Percentiles rank a stretch among this genome's conserved stretches.
phyloP scores from a whole-genome alignment of 2,888 invertebrate genomes.

The Protodeltote pygarga region DNA sequence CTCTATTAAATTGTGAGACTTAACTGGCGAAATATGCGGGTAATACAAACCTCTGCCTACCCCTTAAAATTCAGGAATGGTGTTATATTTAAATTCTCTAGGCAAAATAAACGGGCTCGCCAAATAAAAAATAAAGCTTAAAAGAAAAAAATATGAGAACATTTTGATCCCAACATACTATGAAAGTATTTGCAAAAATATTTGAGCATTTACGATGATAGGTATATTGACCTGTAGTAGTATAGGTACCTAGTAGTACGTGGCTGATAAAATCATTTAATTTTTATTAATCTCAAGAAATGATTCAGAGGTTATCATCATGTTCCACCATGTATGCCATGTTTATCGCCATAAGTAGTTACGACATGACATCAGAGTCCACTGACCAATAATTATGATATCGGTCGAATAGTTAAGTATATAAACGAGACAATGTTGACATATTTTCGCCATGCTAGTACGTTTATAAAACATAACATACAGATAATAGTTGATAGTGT shows the following conservation, averaged over 20 bases:
- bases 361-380: slow-evolving; percentile 49
- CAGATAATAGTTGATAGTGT: slow-evolving; percentile 20
- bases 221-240: slow-evolving; percentile 38
- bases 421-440: slow-evolving; percentile 36
- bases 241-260: slow-evolving; percentile 28
- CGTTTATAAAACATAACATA: slow-evolving; percentile 20
- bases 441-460: slow-evolving; percentile 38
- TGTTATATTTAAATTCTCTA: no score
- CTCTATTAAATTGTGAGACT: no score
- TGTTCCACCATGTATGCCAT: slow-evolving; percentile 51
- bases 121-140: no score
- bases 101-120: no score
- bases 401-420: slow-evolving; percentile 48
- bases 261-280: slow-evolving; percentile 26
- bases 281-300: slow-evolving; percentile 42
- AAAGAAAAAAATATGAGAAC: no score
- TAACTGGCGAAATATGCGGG: no score
- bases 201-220: slow-evolving; percentile 20
- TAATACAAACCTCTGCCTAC: no score
- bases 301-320: slow-evolving; percentile 52
- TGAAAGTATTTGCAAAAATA: slow-evolving; percentile 16
- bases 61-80: no score
- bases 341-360: slow-evolving; percentile 55
- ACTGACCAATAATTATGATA: slow-evolving; percentile 51
- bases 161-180: slow-evolving; percentile 8